Conservation (phyloP, 2,888 invertebrate species). For the Tiphia femorata region DNA sequence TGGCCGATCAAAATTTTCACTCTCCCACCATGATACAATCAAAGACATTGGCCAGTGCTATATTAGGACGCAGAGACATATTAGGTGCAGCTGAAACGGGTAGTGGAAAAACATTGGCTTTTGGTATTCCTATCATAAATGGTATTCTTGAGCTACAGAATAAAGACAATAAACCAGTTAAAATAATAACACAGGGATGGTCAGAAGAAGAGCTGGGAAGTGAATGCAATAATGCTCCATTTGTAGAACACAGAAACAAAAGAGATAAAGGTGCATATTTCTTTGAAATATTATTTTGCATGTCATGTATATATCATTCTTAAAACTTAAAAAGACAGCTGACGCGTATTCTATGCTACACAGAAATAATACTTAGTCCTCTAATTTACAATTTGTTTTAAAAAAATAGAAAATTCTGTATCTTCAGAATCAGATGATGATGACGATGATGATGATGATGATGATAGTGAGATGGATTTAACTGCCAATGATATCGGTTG, state of each 20-base stretch:
- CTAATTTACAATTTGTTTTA: no score
- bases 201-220: no score
- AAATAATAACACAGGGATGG: slow-evolving; percentile 14
- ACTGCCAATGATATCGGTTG: slow-evolving; percentile 70
- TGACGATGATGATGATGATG: slow-evolving; percentile 48
- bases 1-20: slow-evolving; percentile 82
- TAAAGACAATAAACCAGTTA: slow-evolving; percentile 47
- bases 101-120: slow-evolving; percentile 98
- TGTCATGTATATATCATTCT: no score
- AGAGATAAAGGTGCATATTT: no score
- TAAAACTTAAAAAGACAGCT: no score
- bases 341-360: no score
- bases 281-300: no score
- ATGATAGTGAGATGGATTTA: slow-evolving; percentile 52
- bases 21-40: slow-evolving; percentile 92
- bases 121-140: slow-evolving; percentile 92
- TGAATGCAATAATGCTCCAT: no score
- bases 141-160: slow-evolving; percentile 82
- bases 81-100: slow-evolving; percentile 99
- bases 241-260: no score
- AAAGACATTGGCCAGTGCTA: slow-evolving; percentile 84
- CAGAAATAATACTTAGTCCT: no score
- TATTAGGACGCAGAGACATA: slow-evolving; percentile 90
- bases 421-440: slow-evolving; percentile 46
- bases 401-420: no score